phyloP scores from a whole-genome alignment of 2,113 vertebrate genomes.

The Psophia crepitans region DNA sequence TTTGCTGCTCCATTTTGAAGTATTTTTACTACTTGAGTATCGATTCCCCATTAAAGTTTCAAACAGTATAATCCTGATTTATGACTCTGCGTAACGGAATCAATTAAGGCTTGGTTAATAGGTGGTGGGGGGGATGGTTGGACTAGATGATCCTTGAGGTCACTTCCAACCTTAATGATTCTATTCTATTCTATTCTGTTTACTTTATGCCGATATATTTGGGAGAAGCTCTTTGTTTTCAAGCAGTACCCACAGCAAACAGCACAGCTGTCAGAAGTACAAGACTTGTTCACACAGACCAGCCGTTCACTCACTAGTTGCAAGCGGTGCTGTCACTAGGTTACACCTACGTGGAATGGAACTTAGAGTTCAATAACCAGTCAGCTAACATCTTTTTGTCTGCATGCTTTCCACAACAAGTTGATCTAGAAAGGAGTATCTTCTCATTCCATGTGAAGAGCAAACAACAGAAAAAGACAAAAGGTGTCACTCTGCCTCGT shows the following conservation, averaged over 20 bases:
- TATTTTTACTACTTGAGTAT: not conserved
- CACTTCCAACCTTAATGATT: too few species aligned
- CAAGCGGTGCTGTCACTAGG: not conserved
- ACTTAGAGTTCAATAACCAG: not conserved
- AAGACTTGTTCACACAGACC: not conserved
- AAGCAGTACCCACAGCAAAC: not conserved
- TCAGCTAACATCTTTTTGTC: slow-evolving; percentile 1
- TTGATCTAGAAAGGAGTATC: not conserved
- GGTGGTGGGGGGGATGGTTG: too few species aligned
- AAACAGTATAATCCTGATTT: not conserved
- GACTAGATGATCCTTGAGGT: too few species aligned
- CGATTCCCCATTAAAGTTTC: not conserved
- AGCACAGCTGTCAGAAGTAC: not conserved
- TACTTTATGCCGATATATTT: not conserved
- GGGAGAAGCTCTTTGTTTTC: slow-evolving; percentile 2
- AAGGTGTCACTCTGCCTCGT: slow-evolving; percentile 20
- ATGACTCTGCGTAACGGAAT: not conserved
- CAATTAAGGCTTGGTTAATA: not conserved
- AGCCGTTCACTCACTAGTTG: not conserved
- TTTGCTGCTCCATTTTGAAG: not conserved
- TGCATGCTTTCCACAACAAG: not conserved
- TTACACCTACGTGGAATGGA: not conserved
- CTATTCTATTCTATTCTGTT: too few species aligned
- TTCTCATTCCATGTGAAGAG: not conserved
- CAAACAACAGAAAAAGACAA: not conserved